Conservation (phyloP, 2,797 vertebrate species). For the Adrianichthys oophorus region DNA sequence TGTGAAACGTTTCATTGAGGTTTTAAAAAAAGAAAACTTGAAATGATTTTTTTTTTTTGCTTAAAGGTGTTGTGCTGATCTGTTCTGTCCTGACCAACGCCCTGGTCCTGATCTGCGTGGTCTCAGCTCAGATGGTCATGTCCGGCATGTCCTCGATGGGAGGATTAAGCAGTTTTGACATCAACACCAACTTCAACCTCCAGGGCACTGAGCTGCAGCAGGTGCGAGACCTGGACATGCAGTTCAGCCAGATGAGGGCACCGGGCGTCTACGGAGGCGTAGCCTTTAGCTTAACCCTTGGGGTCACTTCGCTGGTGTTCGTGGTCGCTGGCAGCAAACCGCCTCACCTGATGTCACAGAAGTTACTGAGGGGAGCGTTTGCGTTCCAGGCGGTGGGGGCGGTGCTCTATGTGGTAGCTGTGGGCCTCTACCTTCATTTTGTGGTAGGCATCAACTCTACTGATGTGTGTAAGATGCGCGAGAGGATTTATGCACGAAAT, state of each 20-base stretch:
- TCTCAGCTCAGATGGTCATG: slow-evolving; percentile 79
- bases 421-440: slow-evolving; percentile 87
- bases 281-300: slow-evolving; percentile 76
- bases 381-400: slow-evolving; percentile 81
- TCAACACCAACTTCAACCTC: slow-evolving; percentile 81
- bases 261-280: slow-evolving; percentile 85
- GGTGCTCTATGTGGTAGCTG: slow-evolving; percentile 75
- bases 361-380: slow-evolving; percentile 77
- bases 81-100: slow-evolving; percentile 79
- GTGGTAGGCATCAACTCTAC: slow-evolving; percentile 86
- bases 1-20: no score
- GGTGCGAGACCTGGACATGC: slow-evolving; percentile 84
- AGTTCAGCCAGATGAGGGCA: slow-evolving; percentile 88
- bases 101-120: slow-evolving; percentile 86
- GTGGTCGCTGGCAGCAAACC: slow-evolving; percentile 81
- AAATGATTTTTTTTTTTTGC: neutral
- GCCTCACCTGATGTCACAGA: slow-evolving; percentile 66
- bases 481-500: slow-evolving; percentile 82
- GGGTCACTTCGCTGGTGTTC: slow-evolving; percentile 81
- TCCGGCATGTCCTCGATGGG: slow-evolving; percentile 79
- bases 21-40: no score
- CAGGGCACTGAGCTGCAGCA: slow-evolving; percentile 84
- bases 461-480: slow-evolving; percentile 81
- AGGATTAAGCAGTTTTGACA: slow-evolving; percentile 72
- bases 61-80: slow-evolving; percentile 84